These are phyloP conservation scores for Sisyra terminalis DNA, from an alignment of 2,888 invertebrate genomes.

Conservation along the genomic window DNA sequence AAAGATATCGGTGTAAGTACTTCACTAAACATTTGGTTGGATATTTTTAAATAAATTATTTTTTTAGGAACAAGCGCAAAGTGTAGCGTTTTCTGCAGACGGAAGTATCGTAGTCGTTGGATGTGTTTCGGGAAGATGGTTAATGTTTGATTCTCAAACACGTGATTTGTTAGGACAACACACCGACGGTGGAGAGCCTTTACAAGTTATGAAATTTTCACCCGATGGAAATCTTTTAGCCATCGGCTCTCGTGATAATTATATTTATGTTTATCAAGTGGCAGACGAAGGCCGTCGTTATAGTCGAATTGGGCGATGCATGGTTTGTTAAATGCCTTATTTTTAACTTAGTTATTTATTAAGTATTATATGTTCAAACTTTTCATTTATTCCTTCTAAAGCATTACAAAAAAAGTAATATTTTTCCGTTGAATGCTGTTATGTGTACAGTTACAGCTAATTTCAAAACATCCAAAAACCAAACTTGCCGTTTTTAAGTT, in stretches of 20 bases:
- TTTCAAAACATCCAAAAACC: too few species aligned
- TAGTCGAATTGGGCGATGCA: slow-evolving; percentile 66
- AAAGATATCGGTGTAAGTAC: slow-evolving; percentile 59
- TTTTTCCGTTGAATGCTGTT: too few species aligned
- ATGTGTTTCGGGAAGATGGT: slow-evolving; percentile 62
- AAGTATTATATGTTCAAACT: too few species aligned
- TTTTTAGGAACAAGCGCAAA: slow-evolving; percentile 63
- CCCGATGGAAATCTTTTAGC: slow-evolving; percentile 69
- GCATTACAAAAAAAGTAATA: too few species aligned
- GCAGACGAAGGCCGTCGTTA: slow-evolving; percentile 59
- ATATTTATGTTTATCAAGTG: slow-evolving; percentile 77
- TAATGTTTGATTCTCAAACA: slow-evolving; percentile 65
- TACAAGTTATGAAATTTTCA: slow-evolving; percentile 59
- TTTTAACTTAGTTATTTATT: too few species aligned
- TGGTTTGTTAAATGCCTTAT: too few species aligned
- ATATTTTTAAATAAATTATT: background rate
- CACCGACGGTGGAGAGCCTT: slow-evolving; percentile 50
- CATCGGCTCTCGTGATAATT: slow-evolving; percentile 76
- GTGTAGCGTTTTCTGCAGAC: slow-evolving; percentile 64
- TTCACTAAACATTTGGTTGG: slow-evolving; percentile 26
- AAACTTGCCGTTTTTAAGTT: too few species aligned
- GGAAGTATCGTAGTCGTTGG: slow-evolving; percentile 65
- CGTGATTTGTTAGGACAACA: slow-evolving; percentile 52
- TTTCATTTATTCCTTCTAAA: too few species aligned
- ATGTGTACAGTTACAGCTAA: too few species aligned